These are phyloP conservation scores for Heterocephalus glaber DNA, from an alignment of 2,113 vertebrate species.

Conservation along the genomic window DNA sequence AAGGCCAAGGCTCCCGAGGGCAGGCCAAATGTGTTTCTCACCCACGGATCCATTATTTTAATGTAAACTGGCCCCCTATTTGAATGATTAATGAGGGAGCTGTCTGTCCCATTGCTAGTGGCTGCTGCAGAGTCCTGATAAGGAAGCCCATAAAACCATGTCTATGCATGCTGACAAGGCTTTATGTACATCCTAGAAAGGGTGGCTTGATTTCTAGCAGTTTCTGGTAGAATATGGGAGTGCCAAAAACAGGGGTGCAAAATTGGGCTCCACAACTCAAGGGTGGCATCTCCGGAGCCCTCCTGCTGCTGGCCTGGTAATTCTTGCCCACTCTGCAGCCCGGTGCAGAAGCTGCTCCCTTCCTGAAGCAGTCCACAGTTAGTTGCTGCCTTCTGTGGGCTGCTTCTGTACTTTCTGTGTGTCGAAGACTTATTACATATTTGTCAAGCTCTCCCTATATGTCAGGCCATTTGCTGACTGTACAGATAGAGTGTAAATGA, in stretches of 20 bases:
- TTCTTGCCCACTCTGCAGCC: not conserved
- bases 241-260: rapidly evolving
- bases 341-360: not conserved
- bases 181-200: not conserved
- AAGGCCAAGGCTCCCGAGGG: not conserved
- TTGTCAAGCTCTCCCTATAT: not conserved
- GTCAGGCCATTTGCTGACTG: not conserved
- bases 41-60: slow-evolving; percentile 67
- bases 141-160: slow-evolving; percentile 60
- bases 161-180: not conserved
- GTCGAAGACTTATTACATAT: not conserved
- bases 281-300: not conserved
- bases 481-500: not conserved
- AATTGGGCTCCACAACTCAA: not conserved
- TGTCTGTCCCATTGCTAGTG: not conserved
- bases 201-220: slow-evolving; percentile 34
- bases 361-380: not conserved
- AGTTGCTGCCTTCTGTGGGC: not conserved
- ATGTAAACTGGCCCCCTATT: slow-evolving; percentile 58
- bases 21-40: slow-evolving; percentile 30
- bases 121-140: slow-evolving; percentile 67
- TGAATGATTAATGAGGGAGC: slow-evolving; percentile 62
- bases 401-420: not conserved
- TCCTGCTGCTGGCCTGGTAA: not conserved
- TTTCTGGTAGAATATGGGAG: not conserved